phyloP scores from a whole-genome alignment of 2,888 invertebrate species.

The Cryptus armator region DNA sequence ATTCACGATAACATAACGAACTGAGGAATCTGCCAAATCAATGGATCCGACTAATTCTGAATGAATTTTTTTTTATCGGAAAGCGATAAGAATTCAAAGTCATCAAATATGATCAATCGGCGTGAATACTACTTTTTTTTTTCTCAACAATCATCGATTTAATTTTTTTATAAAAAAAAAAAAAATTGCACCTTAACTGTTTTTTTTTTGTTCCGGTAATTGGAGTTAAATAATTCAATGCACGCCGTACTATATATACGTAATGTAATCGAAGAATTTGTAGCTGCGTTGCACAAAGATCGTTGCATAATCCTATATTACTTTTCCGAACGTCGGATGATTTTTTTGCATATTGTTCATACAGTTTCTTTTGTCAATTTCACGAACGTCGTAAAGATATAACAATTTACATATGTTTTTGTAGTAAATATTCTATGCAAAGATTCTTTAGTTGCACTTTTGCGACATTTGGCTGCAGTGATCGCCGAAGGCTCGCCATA shows the following conservation, averaged over 20 bases:
- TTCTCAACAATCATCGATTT: not conserved
- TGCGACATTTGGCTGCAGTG: too few relatives aligned
- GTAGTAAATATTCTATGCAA: too few relatives aligned
- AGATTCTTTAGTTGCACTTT: too few relatives aligned
- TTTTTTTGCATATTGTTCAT: not conserved
- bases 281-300: not conserved
- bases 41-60: not conserved
- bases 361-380: not conserved
- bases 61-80: not conserved
- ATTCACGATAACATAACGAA: not conserved
- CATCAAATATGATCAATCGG: not conserved
- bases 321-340: not conserved
- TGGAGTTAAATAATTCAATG: not conserved
- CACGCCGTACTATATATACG: not conserved
- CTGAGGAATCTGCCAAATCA: not conserved
- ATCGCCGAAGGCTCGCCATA: too few relatives aligned
- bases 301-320: conserved; percentile 25
- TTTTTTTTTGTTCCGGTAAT: not conserved
- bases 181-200: too few relatives aligned
- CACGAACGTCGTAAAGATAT: too few relatives aligned
- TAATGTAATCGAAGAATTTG: conserved; percentile 4
- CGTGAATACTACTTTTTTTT: not conserved
- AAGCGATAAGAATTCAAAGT: not conserved
- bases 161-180: too few relatives aligned
- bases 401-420: too few relatives aligned